phyloP scores from a whole-genome alignment of 35 echinoderm and acorn worm genomes.

The Hemicentrotus pulcherrimus region DNA sequence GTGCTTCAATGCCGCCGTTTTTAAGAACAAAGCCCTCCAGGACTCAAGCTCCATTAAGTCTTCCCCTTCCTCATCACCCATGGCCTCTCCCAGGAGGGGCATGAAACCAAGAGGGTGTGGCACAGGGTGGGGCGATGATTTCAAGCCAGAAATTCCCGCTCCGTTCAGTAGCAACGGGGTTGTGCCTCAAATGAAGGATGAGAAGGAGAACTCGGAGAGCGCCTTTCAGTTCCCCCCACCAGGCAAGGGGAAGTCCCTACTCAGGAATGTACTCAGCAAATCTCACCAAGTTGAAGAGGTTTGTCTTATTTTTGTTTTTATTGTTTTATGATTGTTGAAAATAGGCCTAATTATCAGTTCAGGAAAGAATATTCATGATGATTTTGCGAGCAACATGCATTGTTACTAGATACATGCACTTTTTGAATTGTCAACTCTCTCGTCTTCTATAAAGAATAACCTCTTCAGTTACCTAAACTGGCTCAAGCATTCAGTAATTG shows the following conservation, averaged over 20 bases:
- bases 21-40: conserved; percentile 42
- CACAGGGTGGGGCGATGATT: conserved; percentile 44
- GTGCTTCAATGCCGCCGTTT: conserved; percentile 39
- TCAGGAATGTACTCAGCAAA: conserved; percentile 66
- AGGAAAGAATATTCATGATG: too few relatives aligned
- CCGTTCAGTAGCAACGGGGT: conserved; percentile 53
- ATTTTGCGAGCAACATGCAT: too few relatives aligned
- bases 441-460: too few relatives aligned
- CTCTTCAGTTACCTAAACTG: too few relatives aligned
- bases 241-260: conserved; percentile 67
- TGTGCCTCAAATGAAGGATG: conserved; percentile 22
- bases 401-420: too few relatives aligned
- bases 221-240: conserved; percentile 65
- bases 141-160: conserved; percentile 54
- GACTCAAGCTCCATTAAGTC: conserved; percentile 50
- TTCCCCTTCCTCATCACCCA: conserved; percentile 58
- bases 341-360: too few relatives aligned
- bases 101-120: neutral
- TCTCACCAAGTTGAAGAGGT: conserved; percentile 39
- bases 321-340: too few relatives aligned
- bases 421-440: too few relatives aligned
- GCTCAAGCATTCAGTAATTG: too few relatives aligned
- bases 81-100: conserved; percentile 30
- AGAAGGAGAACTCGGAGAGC: conserved; percentile 43
- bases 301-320: neutral